Conservation (phyloP, 2,888 invertebrate genomes). For the Polydesmus complanatus region DNA sequence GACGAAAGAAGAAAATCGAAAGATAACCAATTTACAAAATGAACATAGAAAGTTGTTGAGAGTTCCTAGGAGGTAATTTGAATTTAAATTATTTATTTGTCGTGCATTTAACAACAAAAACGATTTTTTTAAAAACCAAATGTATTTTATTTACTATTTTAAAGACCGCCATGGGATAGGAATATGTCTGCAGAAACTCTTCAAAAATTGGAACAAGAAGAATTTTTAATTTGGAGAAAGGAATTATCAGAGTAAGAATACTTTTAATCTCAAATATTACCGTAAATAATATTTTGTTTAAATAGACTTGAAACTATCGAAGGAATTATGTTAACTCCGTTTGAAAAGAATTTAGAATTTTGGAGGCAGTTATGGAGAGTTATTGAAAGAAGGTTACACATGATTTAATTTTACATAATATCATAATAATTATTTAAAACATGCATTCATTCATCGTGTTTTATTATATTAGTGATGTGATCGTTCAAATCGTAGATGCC, state of each 20-base stretch:
- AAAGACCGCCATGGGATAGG: conserved; percentile 60
- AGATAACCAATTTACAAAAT: conserved; percentile 23
- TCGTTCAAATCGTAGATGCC: conserved; percentile 90
- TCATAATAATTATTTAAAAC: conserved; percentile 16
- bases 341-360: conserved; percentile 92
- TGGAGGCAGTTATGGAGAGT: conserved; percentile 99
- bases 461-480: conserved; percentile 57
- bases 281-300: not conserved
- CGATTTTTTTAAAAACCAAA: not conserved
- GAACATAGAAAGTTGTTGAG: conserved; percentile 49
- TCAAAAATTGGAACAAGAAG: conserved; percentile 58
- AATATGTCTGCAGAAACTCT: conserved; percentile 66
- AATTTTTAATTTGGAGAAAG: conserved; percentile 83
- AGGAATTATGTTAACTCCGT: conserved; percentile 78
- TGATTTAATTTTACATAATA: not conserved
- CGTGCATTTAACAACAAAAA: not conserved
- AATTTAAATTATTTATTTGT: not conserved
- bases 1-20: conserved; percentile 40
- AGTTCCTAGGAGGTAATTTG: conserved; percentile 59
- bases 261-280: not conserved
- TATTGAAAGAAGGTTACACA: conserved; percentile 56
- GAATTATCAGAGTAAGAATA: conserved; percentile 46
- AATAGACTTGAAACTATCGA: conserved; percentile 54
- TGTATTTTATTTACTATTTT: not conserved
- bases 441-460: too few relatives aligned